phyloP scores from a whole-genome alignment of 1,140 invertebrate genomes.

The Caerostris extrusa region DNA sequence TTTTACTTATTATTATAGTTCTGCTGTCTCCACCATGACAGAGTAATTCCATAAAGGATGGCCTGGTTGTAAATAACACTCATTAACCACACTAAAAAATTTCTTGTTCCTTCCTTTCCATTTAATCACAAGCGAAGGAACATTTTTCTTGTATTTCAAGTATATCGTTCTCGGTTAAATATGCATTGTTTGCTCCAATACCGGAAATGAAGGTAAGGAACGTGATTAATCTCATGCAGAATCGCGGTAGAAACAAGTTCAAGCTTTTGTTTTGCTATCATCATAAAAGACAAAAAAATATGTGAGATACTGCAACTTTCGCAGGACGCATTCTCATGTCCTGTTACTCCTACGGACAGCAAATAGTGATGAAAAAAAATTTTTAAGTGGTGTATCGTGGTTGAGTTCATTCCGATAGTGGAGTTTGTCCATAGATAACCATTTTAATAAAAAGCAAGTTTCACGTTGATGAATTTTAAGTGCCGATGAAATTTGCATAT shows the following conservation, averaged over 20 bases:
- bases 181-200: constrained; percentile 21
- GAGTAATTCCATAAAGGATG: neutral
- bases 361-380: neutral
- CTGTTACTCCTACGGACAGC: constrained; percentile 5
- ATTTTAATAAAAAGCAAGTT: neutral
- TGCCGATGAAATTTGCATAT: neutral
- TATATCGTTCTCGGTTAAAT: neutral
- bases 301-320: constrained; percentile 2
- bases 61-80: neutral
- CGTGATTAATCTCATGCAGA: neutral
- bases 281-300: neutral
- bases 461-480: neutral
- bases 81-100: neutral
- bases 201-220: neutral
- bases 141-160: neutral
- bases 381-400: neutral
- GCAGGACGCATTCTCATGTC: neutral
- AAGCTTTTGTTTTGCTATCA: constrained; percentile 30
- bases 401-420: neutral
- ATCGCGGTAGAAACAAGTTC: constrained; percentile 32
- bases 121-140: neutral
- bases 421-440: neutral
- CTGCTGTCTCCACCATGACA: neutral
- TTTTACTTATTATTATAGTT: too few relatives aligned
- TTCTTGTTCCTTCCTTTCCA: neutral